phyloP scores from a whole-genome alignment of 2,113 vertebrate species.

The Engraulis encrasicolus region DNA sequence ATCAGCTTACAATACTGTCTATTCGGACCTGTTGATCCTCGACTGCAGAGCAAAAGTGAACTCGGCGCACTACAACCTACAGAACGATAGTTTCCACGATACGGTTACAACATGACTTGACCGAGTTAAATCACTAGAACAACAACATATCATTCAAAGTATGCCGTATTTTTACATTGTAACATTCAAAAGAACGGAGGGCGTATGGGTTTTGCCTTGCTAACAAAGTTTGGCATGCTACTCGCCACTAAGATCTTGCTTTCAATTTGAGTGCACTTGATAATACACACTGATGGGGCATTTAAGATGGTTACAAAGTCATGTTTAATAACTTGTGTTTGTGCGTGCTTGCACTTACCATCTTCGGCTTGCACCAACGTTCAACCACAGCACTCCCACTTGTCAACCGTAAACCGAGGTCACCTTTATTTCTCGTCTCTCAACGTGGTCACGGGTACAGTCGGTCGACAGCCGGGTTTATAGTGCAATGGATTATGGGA shows the following conservation, averaged over 20 bases:
- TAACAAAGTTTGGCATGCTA: neutral
- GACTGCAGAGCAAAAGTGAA: neutral
- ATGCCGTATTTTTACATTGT: neutral
- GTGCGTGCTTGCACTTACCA: constrained; percentile 61
- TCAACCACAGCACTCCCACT: constrained; percentile 29
- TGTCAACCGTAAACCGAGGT: constrained; percentile 40
- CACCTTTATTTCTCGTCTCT: constrained; percentile 57
- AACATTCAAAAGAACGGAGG: neutral
- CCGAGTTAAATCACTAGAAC: neutral
- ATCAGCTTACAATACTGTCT: neutral
- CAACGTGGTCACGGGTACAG: constrained; percentile 34
- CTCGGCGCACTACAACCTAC: neutral
- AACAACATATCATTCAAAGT: neutral
- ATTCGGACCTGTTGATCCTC: neutral
- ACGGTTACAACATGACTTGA: neutral
- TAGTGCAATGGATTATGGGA: constrained; percentile 30
- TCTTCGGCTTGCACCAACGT: constrained; percentile 29
- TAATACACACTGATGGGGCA: neutral
- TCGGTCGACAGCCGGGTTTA: constrained; percentile 43
- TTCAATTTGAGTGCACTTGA: neutral
- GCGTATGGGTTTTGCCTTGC: neutral
- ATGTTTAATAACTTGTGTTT: neutral
- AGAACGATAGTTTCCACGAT: neutral
- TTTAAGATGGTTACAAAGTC: neutral
- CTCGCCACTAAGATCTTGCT: neutral